Evolutionary conservation across 2,113 vertebrate species (phyloP), one percentile per base, ranked within the genome.

Genomic region (Tenebrosternarchus preto): DNA sequence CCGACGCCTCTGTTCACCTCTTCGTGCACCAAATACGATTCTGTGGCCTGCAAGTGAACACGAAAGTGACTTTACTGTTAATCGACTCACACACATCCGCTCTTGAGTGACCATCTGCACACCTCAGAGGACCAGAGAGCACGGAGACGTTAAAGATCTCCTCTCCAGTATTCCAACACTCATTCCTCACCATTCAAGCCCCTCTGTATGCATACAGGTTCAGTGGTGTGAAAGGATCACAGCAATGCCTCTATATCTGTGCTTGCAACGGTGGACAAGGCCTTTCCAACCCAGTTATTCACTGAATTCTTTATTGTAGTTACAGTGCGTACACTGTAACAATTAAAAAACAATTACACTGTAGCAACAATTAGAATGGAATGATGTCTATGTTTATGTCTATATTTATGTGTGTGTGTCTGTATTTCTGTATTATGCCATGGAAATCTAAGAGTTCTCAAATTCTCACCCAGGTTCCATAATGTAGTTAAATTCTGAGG

Each of bases 11-110:
- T 84, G 67, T 90, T 84, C 74, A 91, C 89, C 87, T 93, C 93
- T 87, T 94, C 91, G 87, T 93, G 93, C 81, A 93, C 91, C 92
- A 93, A 88, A 89, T 93, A 94, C 69, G 91, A 90, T 90, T 94
- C 93, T 73, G 92, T 92, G 88, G 92, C 92, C 93, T 93, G 84
- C 68, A 90, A 86, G 73, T n/a, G 70, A 82, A 86, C 60, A 68
- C 75, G 76, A 83, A 61, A 87, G 50, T 84, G 43, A 73, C 64
- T 24, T 73, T 69, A 78, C 43, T 12, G 64, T 64, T 76, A 59
- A 78, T 76, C 15, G 75, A 82, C 73, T 73, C 75, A 64, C 75
- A 73, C 61, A 33, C 66, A 39, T 53, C 74, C 53, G 24, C 71
- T 75, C 61, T 73, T 61, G 67, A 74, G 25, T 67, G 71, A 80